Evolutionary conservation across 2,888 invertebrate species (phyloP).

Genomic region (Drosophila quinaria): DNA sequence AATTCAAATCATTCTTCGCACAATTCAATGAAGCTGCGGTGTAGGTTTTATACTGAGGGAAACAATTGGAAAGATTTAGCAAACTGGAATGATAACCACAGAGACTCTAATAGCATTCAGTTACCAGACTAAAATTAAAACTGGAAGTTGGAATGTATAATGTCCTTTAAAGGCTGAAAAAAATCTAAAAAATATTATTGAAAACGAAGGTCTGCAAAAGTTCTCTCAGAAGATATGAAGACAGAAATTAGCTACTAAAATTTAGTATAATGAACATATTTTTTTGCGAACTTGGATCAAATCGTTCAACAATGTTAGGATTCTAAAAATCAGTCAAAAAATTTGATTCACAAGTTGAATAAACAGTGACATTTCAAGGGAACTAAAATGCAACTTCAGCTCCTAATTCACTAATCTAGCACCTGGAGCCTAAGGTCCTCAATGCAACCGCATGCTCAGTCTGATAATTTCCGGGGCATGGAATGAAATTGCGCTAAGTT

Average conservation of each 20-base stretch:
- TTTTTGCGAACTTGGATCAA: not conserved
- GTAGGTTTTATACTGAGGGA: not conserved
- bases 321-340: not conserved
- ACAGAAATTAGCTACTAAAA: too few relatives aligned
- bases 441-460: conserved; percentile 17
- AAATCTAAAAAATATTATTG: not conserved
- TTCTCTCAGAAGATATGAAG: too few relatives aligned
- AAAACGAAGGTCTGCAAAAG: not conserved
- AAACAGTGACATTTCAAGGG: too few relatives aligned
- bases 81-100: not conserved
- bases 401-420: not conserved
- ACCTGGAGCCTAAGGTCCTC: not conserved
- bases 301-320: not conserved
- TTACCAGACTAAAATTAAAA: not conserved
- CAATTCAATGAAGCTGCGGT: not conserved
- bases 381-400: not conserved
- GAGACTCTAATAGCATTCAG: not conserved
- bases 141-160: not conserved
- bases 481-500: conserved; percentile 2
- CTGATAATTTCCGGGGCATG: conserved; percentile 23
- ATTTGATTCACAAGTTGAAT: not conserved
- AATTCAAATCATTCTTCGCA: conserved; percentile 1
- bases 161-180: not conserved
- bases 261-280: too few relatives aligned
- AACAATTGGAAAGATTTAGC: too few relatives aligned